Evolutionary conservation across 2,888 invertebrate species (phyloP), one percentile per base, ranked within the genome.

Genomic region (Acheta domesticus): DNA sequence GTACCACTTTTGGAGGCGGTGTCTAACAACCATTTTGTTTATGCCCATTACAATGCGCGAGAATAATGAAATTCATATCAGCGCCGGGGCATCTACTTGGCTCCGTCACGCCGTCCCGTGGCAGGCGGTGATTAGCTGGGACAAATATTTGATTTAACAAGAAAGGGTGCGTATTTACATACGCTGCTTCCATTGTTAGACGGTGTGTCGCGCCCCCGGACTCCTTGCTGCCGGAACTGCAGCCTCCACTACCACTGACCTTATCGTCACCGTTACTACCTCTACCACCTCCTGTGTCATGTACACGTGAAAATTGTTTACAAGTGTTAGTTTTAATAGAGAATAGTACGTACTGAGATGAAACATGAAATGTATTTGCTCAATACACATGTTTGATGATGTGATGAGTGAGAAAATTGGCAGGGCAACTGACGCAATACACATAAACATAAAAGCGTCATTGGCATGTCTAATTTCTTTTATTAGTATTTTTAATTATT

Each of bases 121-220:
- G 62, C 62, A 62, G 62, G 16, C 62, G 4, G n/a, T 62, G 62
- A 62, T 62, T 62, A 62, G 62, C 62, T n/a, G n/a, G n/a, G 62
- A 62, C 62, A 62, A 62, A 62, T 62, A 62, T 62, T 62, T 62
- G 62, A 62, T 62, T 62, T 62, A 62, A 62, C 62, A n/a, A 19
- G 16, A 16, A 62, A n/a, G 62, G 62, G 62, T 62, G 62, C 62
- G 62, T 62, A 62, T 62, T 62, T 62, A 62, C 62, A 62, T 62
- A 62, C 62, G 62, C 62, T n/a, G n/a, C 62, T 62, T 62, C 62
- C n/a, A 62, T 62, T 62, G 62, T 62, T 62, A 62, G 62, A n/a
- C 1, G 62, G 4, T 62, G 62, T 3, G 62, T 14, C 16, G n/a
- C 62, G 62, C 3, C 62, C 2, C 4, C 1, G 62, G 62, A 62